Conservation (phyloP, 2,113 vertebrate genomes). For the Oceanodroma tethys region DNA sequence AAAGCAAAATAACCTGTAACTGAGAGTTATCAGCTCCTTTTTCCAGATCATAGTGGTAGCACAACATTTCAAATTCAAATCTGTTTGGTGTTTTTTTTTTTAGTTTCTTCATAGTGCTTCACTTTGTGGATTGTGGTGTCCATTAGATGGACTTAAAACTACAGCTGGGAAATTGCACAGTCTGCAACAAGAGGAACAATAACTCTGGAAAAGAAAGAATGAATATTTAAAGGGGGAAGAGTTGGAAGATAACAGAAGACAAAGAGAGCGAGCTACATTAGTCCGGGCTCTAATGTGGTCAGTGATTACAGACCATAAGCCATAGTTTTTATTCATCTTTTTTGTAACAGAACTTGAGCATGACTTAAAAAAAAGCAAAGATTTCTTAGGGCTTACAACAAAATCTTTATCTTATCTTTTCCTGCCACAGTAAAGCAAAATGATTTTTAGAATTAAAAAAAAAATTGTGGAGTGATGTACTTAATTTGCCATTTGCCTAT, state of each 20-base stretch:
- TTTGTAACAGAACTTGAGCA: background rate
- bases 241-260: background rate
- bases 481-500: background rate
- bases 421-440: background rate
- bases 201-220: background rate
- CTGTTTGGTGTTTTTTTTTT: background rate
- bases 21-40: background rate
- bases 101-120: background rate
- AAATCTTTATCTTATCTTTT: background rate
- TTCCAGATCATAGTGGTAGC: background rate
- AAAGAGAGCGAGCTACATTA: background rate
- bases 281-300: background rate
- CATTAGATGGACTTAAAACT: background rate
- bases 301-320: background rate
- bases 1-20: background rate
- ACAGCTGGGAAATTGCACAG: background rate
- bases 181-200: background rate
- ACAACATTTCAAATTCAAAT: background rate
- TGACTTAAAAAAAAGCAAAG: background rate
- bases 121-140: background rate
- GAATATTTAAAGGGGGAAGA: background rate
- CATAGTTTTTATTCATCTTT: background rate
- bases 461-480: background rate
- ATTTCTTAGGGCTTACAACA: background rate
- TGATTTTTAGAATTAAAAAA: background rate